Evolutionary conservation across 2,888 invertebrate species (phyloP).

Genomic region (Synanthedon vespiformis): DNA sequence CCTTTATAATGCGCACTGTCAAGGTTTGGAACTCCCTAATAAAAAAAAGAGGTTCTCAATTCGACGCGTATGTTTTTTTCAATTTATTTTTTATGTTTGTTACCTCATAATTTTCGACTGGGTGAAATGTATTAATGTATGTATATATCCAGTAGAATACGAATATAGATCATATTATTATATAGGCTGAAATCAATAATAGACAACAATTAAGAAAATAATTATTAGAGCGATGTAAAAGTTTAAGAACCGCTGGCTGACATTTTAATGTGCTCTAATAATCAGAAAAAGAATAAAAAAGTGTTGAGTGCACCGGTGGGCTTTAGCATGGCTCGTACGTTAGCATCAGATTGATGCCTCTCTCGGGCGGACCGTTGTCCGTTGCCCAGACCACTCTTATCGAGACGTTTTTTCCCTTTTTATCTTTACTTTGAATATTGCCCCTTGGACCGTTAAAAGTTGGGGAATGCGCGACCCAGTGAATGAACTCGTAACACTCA

Average conservation of each 20-base stretch:
- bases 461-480: conserved; percentile 34
- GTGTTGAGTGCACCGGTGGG: conserved; percentile 49
- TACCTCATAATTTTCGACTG: no score
- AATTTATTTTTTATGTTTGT: no score
- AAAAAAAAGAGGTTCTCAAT: no score
- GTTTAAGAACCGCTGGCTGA: conserved; percentile 40
- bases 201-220: no score
- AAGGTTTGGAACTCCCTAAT: no score
- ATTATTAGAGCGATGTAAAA: conserved; percentile 9
- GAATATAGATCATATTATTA: no score
- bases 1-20: no score
- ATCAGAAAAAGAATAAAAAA: conserved; percentile 55
- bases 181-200: no score
- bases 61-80: no score
- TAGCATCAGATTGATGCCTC: conserved; percentile 1
- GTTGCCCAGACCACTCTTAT: conserved; percentile 31
- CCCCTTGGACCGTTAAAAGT: conserved; percentile 48
- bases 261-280: conserved; percentile 67
- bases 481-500: conserved; percentile 21
- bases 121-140: no score
- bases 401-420: conserved; percentile 43
- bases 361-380: not conserved
- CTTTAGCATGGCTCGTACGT: conserved; percentile 41
- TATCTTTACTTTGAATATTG: conserved; percentile 58
- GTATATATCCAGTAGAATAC: no score